phyloP scores from a whole-genome alignment of 2,797 vertebrate species.

The Aselliscus stoliczkanus region DNA sequence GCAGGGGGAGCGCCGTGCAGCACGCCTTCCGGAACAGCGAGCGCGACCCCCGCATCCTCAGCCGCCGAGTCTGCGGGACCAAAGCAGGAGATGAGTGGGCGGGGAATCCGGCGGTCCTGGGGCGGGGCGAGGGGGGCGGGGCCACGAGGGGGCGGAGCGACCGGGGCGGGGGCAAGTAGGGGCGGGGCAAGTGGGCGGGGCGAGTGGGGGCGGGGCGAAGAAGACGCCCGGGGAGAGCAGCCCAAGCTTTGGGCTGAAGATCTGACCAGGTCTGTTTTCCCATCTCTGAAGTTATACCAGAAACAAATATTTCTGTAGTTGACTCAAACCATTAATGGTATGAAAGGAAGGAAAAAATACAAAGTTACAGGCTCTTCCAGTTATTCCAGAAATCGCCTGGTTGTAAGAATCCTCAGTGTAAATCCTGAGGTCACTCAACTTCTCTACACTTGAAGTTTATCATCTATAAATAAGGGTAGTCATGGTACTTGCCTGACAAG shows the following conservation, averaged over 20 bases:
- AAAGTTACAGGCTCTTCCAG: not conserved
- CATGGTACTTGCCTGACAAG: accelerated
- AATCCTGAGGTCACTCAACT: not conserved
- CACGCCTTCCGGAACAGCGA: conserved; percentile 84
- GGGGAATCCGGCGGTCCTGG: too few species aligned
- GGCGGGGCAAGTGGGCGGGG: not conserved
- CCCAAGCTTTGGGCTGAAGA: accelerated
- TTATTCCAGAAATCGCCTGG: not conserved
- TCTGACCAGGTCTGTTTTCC: accelerated
- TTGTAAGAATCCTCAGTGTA: not conserved
- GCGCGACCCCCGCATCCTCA: conserved; percentile 68
- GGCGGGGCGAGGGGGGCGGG: too few species aligned
- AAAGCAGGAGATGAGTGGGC: not conserved
- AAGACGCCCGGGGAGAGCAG: accelerated
- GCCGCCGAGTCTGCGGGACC: conserved; percentile 76
- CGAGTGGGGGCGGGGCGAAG: accelerated
- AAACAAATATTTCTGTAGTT: not conserved
- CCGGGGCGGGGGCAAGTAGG: too few species aligned
- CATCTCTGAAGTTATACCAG: not conserved
- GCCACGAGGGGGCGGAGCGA: too few species aligned
- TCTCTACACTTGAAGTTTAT: not conserved
- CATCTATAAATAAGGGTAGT: not conserved
- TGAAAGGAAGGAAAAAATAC: not conserved
- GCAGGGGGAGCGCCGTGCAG: conserved; percentile 88
- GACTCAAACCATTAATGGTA: not conserved